Base-by-base conservation (phyloP, 2,888 invertebrate species). In the Drosophila parthenogenetica region DNA sequence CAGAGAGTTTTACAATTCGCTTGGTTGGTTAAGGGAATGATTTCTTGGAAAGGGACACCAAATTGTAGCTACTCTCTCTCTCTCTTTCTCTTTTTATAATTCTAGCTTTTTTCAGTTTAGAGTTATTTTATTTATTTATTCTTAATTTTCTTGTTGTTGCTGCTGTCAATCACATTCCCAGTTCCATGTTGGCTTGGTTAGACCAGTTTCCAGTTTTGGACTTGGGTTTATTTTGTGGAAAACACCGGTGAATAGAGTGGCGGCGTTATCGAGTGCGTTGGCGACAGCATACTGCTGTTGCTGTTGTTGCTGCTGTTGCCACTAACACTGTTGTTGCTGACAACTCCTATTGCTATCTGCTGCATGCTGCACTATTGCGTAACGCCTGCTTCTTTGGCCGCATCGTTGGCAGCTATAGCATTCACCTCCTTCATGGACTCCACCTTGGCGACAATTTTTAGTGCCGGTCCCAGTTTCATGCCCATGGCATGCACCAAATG, bases 391-490 rank as follows among this genome's bases (percentile, higher is more conserved):
- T 85, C 87, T 25, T 73, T 80, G 39, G 51, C 65, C 13, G 75
- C 71, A 32, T 77, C 63, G 8, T 25, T 76, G 3, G 43, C 57
- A 0, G n/a, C n/a, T n/a, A n/a, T n/a, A n/a, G 63, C 76, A 25
- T 83, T 79, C 4, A 85, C 83, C 78, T 91, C 92, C 73, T 92
- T 92, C 94, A 97, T 95, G 1, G 96, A 94, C 90, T 97, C 97
- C 67, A 98, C 98, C 92, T 96, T 96, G 45, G 97, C 97, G 80
- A 98, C 98, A 65, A 99, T 98, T 93, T 99, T 99, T 58, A 99
- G 93, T 0, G 98, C 98, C 0, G 98, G 98, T 0, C 98, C 98
- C 17, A 99, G 94, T 91, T 98, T 98, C 95, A 99, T 98, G 65
- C 96, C 96, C 94, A 99, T 97, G 7, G 98, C 97, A 77, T 96